phyloP scores from a whole-genome alignment of 1,140 invertebrate species.

The Telenomus remus region DNA sequence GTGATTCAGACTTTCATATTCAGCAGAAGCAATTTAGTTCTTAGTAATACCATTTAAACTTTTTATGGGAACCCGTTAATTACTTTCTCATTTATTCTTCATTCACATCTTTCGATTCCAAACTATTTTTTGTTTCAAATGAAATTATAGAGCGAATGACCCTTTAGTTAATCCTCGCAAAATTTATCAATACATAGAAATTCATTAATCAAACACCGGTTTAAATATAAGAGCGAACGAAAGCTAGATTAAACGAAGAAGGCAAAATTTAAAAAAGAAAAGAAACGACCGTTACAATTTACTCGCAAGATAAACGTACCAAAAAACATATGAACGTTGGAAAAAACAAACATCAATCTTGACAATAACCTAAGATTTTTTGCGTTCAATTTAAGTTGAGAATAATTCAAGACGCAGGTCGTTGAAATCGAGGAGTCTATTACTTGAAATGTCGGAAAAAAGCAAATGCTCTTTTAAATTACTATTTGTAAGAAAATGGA shows the following conservation, averaged over 20 bases:
- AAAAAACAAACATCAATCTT: no score
- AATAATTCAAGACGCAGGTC: background rate
- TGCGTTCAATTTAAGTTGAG: background rate
- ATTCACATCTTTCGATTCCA: background rate
- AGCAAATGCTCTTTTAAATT: slow-evolving; percentile 9
- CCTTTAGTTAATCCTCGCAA: background rate
- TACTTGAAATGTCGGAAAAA: background rate
- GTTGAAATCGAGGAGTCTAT: no score
- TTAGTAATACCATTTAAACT: slow-evolving; percentile 13
- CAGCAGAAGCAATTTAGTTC: slow-evolving; percentile 2
- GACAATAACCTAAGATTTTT: no score
- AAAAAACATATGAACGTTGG: no score
- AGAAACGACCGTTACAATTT: no score
- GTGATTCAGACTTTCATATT: slow-evolving; percentile 6
- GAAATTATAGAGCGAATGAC: background rate
- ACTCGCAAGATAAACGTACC: no score
- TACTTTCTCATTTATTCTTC: background rate
- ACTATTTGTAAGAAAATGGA: slow-evolving; percentile 40
- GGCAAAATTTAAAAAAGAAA: no score
- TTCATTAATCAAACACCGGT: no score
- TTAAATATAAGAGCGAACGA: no score
- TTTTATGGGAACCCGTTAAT: background rate
- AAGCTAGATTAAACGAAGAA: no score
- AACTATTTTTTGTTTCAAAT: background rate
- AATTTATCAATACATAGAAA: no score